Evolutionary conservation across 2,113 vertebrate genomes (phyloP), one percentile per base, ranked within the genome.

Genomic region (Pomatorhinus ruficollis): DNA sequence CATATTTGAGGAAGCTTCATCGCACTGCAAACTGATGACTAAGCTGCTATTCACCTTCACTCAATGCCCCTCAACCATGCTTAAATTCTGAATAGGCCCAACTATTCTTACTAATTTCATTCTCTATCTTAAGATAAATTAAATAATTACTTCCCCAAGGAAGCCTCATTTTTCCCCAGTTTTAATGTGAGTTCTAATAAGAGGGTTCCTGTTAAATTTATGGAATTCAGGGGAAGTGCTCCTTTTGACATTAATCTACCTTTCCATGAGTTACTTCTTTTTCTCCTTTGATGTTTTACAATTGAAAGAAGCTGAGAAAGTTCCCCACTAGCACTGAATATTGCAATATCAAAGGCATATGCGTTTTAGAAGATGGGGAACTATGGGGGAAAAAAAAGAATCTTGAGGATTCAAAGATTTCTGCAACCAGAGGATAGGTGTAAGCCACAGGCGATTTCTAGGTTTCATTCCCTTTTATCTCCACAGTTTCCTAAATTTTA

Each of bases 391-490:
- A 39, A 65, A 60, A 59, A 83, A 77, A 50, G 19, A 78, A 25
- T 75, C 81, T 82, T 60, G 81, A 96, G 65, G 33, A 95, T 95
- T 96, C 90, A 95, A 97, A 96, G 87, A 56, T 44, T 89, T 87
- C 56, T 91, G 61, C 35, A 82, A 16, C 66, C 71, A 79, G 61
- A 91, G 30, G 39, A 81, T 87, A 93, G 72, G 30, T 91, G 89
- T 91, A 89, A 97, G 95, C 93, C 69, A 59, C 61, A 76, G 96
- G 87, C 61, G 8, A 71, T 95, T 95, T 94, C 61, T 94, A 76
- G 53, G 21, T 40, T 89, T 93, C 69, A 84, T 84, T 96, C 93
- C 9, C 65, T 97, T 96, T 97, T 59, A 96, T 97, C 81, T 96
- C 56, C 53, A 66, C 12, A 54, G 81, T 71, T 95, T 87, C 56